Evolutionary conservation across 2,797 vertebrate species (phyloP).

Genomic region (Novumbra hubbsi): DNA sequence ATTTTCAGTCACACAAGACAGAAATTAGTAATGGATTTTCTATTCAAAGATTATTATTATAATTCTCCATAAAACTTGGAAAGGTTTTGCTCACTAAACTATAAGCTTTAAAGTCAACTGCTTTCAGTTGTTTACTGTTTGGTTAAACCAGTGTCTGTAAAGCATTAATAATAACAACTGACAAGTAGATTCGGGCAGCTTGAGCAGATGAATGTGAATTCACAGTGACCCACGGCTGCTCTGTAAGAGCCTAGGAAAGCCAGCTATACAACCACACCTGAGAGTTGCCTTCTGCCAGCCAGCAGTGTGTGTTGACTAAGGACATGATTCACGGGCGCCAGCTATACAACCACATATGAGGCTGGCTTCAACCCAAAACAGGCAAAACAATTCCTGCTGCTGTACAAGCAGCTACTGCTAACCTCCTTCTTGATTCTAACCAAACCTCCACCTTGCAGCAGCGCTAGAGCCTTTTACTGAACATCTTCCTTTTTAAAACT

Average conservation of each 20-base stretch:
- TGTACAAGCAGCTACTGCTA: neutral
- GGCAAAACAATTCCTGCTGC: neutral
- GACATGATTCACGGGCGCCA: neutral
- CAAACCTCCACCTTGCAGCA: neutral
- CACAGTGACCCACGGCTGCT: neutral
- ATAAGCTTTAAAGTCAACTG: neutral
- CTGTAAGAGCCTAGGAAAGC: slow-evolving; percentile 32
- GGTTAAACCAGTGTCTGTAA: neutral
- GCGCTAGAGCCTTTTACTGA: neutral
- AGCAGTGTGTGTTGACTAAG: slow-evolving; percentile 46
- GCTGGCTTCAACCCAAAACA: neutral
- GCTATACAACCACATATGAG: neutral
- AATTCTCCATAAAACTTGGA: neutral
- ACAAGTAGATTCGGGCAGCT: neutral
- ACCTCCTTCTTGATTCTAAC: neutral
- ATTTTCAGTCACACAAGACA: neutral
- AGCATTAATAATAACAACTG: neutral
- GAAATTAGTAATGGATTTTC: neutral
- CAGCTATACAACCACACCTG: slow-evolving; percentile 66
- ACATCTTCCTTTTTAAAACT: neutral
- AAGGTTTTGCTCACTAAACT: neutral
- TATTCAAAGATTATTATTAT: neutral
- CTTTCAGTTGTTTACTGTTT: neutral
- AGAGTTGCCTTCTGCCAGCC: slow-evolving; percentile 58
- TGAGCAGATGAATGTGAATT: neutral